Base-by-base conservation (phyloP, 2,888 invertebrate species). In the Drosophila mulleri region DNA sequence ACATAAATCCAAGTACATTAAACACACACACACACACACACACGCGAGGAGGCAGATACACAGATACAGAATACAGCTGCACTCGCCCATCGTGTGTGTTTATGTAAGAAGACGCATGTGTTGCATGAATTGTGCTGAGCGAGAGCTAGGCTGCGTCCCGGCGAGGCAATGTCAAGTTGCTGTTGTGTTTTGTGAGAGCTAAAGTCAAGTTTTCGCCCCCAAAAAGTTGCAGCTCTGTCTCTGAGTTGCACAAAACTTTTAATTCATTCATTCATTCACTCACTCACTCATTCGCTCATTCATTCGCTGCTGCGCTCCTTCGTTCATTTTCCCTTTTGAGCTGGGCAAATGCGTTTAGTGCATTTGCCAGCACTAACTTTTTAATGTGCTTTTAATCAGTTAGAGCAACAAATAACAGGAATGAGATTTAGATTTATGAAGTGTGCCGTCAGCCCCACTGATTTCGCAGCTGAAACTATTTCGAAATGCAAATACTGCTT, bases 321-420 rank as follows among this genome's bases (percentile, higher is more conserved):
- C 2, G 20, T 73, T 77, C 26, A 37, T 48, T 62, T 44, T 50
- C 61, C 59, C 48, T 20, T 41, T 37, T 50, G 59, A 47, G 75
- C 71, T 65, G 63, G 75, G 32, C 53, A 74, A 77, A 77, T 78
- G 77, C 75, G 78, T 75, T 77, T 77, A 77, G 75, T 75, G 78
- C 82, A 75, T 66, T 87, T 68, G 58, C 64, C 62, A 69, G 80
- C 50, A 3, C 70, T 83, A 83, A 83, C 87, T 83, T 83, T 87
- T 87, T 83, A 83, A 83, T 83, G 82, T 73, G 87, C 80, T 83
- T 83, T 83, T 87, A 83, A 83, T 83, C 83, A 83, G 83, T 87
- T 78, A n/a, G 48, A 70, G 37, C 71, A 71, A 71, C 70, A 37
- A 73, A 42, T 48, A 61, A 41, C 39, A 54, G 50, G n/a, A 54